Base-by-base conservation (phyloP, 2,113 vertebrate genomes). In the Plestiodon gilberti region DNA sequence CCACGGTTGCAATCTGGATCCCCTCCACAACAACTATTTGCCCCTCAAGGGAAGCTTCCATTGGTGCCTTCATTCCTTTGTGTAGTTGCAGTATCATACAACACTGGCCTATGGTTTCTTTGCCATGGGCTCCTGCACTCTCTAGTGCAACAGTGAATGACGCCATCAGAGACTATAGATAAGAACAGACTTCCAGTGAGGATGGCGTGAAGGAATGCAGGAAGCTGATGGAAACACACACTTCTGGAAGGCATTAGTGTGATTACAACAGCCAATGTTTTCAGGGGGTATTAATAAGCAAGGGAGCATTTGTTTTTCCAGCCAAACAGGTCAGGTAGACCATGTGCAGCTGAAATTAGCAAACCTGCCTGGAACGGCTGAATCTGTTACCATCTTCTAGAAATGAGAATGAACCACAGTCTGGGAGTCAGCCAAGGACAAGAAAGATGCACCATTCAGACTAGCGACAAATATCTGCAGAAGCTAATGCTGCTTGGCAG, bases 401-500 rank as follows among this genome's bases (percentile, higher is more conserved):
- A 93, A 70, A 84, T 38, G 43, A 55, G 43, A 59, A 75, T 86
- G 75, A 84, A 81, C 81, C 75, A 52, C 65, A 88, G 6, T 40
- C 35, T 57, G 48, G 20, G 57, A 69, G 82, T 89, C 76, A 87
- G 78, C 38, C 52, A 64, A 93, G 85, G 57, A 88, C 65, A 14
- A 33, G 74, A 2, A n/a, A 38, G 61, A 35, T 25, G 43, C 22
- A 86, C 79, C 74, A 78, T 85, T 91, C 87, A 75, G 89, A 87
- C 90, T 90, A 65, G 85, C 33, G 55, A 17, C 13, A 70, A 80
- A 65, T 0, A 0, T 64, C 75, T 65, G 79, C 87, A 70, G 1
- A 83, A 90, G 90, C 74, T 33, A 85, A 77, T 82, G 78, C 6
- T 23, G 79, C 61, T 52, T 84, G 71, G 88, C 83, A 79, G 79